These are phyloP conservation scores for Panonychus citri DNA, from an alignment of 1,140 invertebrate species.

Conservation along the genomic window DNA sequence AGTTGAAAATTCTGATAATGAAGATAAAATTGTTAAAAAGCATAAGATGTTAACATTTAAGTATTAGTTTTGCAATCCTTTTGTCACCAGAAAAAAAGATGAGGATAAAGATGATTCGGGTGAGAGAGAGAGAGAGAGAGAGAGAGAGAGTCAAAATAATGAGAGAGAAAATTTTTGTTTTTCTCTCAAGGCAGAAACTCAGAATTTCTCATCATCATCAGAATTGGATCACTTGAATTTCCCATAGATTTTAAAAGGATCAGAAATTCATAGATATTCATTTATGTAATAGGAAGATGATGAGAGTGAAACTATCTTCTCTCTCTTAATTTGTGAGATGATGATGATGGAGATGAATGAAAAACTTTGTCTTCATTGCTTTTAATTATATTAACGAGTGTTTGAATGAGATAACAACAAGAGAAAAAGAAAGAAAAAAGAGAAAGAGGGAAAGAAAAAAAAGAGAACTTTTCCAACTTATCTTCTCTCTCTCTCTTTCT, in stretches of 20 bases:
- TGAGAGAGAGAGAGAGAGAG: neutral
- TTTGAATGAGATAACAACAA: conserved; percentile 9
- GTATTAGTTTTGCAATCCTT: no score
- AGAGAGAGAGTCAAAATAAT: neutral
- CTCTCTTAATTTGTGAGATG: neutral
- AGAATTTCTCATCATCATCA: no score
- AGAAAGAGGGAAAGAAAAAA: neutral
- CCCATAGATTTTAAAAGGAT: no score
- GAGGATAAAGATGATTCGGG: neutral
- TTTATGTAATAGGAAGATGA: no score
- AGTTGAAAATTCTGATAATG: no score
- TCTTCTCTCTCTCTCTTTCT: neutral
- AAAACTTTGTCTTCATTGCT: conserved; percentile 4
- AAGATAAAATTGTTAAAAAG: no score
- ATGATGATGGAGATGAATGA: neutral
- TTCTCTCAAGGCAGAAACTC: no score
- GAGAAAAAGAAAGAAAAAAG: neutral
- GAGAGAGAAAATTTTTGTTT: no score
- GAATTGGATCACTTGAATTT: no score
- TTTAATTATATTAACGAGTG: conserved; percentile 10
- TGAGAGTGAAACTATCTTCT: no score
- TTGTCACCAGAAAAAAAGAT: neutral
- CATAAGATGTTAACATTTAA: no score
- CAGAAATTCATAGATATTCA: no score
- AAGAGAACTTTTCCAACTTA: neutral